These are phyloP conservation scores for Triplophysa tibetana DNA, from an alignment of 2,113 vertebrate species.

Conservation along the genomic window DNA sequence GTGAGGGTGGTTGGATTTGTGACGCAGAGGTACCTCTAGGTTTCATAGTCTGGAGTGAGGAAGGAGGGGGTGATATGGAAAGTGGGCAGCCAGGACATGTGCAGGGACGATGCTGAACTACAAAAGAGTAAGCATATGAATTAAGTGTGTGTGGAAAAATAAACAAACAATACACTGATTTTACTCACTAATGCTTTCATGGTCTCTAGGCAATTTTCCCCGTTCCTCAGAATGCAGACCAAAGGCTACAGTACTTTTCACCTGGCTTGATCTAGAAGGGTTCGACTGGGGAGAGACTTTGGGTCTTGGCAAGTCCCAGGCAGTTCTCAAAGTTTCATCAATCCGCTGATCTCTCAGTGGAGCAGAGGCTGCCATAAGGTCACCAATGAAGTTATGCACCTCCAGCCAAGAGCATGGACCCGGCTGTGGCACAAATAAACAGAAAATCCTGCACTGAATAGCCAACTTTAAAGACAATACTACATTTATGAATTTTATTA, in stretches of 20 bases:
- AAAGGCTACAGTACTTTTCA: slow-evolving; percentile 50
- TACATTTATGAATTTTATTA: too few relatives aligned
- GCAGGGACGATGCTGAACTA: slow-evolving; percentile 67
- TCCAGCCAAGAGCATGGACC: slow-evolving; percentile 75
- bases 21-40: slow-evolving; percentile 50
- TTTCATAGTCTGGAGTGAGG: slow-evolving; percentile 61
- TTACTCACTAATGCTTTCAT: slow-evolving; percentile 55
- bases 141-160: neutral
- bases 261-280: slow-evolving; percentile 47
- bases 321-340: slow-evolving; percentile 61
- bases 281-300: slow-evolving; percentile 56
- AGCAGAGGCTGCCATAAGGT: slow-evolving; percentile 68
- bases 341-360: slow-evolving; percentile 57
- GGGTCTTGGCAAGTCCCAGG: slow-evolving; percentile 66
- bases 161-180: neutral
- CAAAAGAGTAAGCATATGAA: neutral
- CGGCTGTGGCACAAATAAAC: slow-evolving; percentile 51
- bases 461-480: too few relatives aligned
- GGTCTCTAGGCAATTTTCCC: slow-evolving; percentile 35
- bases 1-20: neutral
- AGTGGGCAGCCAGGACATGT: slow-evolving; percentile 74
- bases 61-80: slow-evolving; percentile 53
- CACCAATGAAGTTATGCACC: slow-evolving; percentile 76
- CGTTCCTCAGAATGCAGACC: slow-evolving; percentile 42
- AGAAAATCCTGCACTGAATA: neutral